A percentile compares a stretch with the other conserved stretches of the same genome.
These are phyloP conservation scores for Falco rusticolus DNA, from an alignment of 2,797 vertebrate species.

Conservation along the genomic window DNA sequence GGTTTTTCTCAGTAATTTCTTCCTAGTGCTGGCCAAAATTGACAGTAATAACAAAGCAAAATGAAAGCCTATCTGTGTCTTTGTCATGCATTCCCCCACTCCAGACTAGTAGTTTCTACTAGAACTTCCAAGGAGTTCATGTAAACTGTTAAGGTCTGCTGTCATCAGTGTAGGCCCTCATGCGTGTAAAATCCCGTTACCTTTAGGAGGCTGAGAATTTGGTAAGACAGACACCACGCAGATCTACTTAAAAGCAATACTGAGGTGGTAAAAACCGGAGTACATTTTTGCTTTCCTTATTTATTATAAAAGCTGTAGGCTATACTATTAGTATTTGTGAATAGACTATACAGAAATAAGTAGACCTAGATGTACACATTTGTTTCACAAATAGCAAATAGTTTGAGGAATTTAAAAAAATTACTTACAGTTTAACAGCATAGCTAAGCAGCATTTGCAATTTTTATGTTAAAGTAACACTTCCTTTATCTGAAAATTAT, in stretches of 20 bases:
- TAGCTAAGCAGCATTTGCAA: background rate
- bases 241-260: background rate
- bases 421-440: background rate
- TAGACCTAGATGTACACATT: background rate
- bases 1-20: conserved; percentile 44
- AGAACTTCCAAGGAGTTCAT: background rate
- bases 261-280: background rate
- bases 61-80: background rate
- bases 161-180: background rate
- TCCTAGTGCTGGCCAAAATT: conserved; percentile 33
- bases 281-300: background rate
- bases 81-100: background rate
- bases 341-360: background rate
- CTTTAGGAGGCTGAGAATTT: background rate
- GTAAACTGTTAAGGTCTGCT: background rate
- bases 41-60: conserved; percentile 41
- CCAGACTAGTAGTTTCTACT: background rate
- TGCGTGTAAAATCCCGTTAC: background rate
- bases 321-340: background rate
- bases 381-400: background rate
- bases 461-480: conserved; percentile 27
- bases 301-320: background rate
- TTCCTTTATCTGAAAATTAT: conserved; percentile 43
- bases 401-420: background rate
- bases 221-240: background rate